phyloP scores from a whole-genome alignment of 2,888 invertebrate genomes.

The Agrilus biguttatus region DNA sequence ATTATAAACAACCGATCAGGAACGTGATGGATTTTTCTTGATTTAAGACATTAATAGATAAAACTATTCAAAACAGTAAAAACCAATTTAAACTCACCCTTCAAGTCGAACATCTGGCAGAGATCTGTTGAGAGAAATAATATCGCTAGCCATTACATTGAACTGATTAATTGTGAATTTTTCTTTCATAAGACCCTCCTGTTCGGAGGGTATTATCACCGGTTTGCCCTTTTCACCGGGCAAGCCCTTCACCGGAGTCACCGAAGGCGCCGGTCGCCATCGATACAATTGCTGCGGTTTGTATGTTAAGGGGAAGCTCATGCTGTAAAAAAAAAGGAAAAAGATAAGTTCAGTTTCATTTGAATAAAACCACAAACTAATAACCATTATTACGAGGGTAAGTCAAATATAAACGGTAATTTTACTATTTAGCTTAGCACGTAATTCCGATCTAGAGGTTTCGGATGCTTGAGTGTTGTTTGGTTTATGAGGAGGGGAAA shows the following conservation, averaged over 20 bases:
- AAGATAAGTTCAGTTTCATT: background rate
- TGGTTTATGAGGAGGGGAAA: too few relatives aligned
- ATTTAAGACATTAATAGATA: too few relatives aligned
- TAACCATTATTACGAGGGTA: too few relatives aligned
- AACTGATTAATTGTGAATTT: conserved; percentile 98
- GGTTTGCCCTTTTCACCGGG: conserved; percentile 90
- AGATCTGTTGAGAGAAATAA: conserved; percentile 91
- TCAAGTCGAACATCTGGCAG: conserved; percentile 86
- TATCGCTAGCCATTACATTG: conserved; percentile 93
- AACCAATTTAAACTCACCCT: conserved; percentile 59
- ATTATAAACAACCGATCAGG: too few relatives aligned
- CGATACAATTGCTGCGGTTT: conserved; percentile 38
- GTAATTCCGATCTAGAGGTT: too few relatives aligned
- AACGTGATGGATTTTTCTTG: too few relatives aligned
- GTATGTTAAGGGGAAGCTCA: conserved; percentile 23
- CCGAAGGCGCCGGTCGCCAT: conserved; percentile 61
- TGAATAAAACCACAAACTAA: too few relatives aligned
- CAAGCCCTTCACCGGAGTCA: conserved; percentile 48
- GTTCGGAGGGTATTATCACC: conserved; percentile 77
- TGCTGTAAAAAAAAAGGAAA: conserved; percentile 12
- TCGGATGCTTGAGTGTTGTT: too few relatives aligned
- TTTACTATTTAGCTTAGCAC: too few relatives aligned
- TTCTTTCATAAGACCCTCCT: conserved; percentile 81
- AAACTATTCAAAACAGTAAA: background rate
- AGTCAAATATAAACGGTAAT: too few relatives aligned